phyloP scores from a whole-genome alignment of 2,888 invertebrate genomes.

The Trichopoda pennipes region DNA sequence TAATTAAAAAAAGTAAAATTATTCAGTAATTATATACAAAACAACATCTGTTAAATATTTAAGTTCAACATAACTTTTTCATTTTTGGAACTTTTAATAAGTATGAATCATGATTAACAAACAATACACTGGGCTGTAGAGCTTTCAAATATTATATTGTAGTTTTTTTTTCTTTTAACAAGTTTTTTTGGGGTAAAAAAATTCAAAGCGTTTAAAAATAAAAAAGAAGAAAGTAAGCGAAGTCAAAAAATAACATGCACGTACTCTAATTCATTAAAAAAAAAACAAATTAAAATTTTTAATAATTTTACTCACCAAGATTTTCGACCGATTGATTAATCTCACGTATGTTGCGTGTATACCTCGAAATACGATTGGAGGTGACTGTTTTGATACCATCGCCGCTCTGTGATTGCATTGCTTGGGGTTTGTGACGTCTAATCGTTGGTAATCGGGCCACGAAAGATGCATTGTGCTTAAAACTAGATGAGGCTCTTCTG shows the following conservation, averaged over 20 bases:
- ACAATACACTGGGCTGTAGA: conserved; percentile 55
- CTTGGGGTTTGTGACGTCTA: conserved; percentile 89
- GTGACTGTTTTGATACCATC: conserved; percentile 75
- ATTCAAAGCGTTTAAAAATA: conserved; percentile 60
- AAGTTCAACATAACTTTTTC: conserved; percentile 15
- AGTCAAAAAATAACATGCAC: conserved; percentile 68
- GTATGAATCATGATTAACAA: conserved; percentile 4
- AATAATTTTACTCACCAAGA: conserved; percentile 83
- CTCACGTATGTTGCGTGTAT: conserved; percentile 85
- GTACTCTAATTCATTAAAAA: conserved; percentile 61
- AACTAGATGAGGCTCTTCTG: conserved; percentile 89
- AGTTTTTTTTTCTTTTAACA: conserved; percentile 20
- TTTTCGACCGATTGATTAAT: conserved; percentile 89
- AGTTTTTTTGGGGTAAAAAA: conserved; percentile 54
- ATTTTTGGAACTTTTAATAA: conserved; percentile 4
- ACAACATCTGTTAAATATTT: conserved; percentile 8
- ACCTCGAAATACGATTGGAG: conserved; percentile 79
- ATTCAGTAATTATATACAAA: conserved; percentile 44
- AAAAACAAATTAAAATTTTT: neutral
- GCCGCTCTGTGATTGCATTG: conserved; percentile 87
- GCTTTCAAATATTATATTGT: conserved; percentile 17
- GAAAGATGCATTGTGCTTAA: conserved; percentile 96
- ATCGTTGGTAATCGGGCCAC: conserved; percentile 94
- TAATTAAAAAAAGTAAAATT: neutral
- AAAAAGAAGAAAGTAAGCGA: conserved; percentile 67